Base-by-base conservation (phyloP, 2,113 vertebrate species). In the Heptranchias perlo region DNA sequence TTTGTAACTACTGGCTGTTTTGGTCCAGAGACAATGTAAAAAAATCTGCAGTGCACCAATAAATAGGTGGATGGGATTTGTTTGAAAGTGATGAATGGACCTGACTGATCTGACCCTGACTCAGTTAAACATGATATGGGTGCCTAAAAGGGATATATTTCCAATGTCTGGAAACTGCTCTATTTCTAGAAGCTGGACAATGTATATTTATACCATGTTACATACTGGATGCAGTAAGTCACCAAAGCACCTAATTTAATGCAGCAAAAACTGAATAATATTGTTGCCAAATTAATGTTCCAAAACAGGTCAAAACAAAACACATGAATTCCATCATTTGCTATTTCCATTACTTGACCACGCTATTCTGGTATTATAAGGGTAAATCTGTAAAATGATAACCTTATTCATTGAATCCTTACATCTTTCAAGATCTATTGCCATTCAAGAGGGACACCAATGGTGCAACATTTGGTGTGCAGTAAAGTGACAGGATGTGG, bases 131-230 rank as follows among this genome's bases (percentile, higher is more conserved):
- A 65, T 94, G 94, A 95, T 95, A 69, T 47, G 39, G 44, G 94
- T 31, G 44, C 23, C n/a, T 31, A 31, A 95, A 28, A 95, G 47
- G 94, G 94, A 52, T 93, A 93, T 49, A 73, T 69, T 95, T 95
- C 65, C 65, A 69, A 69, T 69, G 23, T 73, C 62, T 95, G 25
- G 93, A 65, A 47, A 67, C 62, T 49, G 64, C 3, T 67, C 93
- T 95, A 95, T 95, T 95, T 95, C 93, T 31, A 47, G 93, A 47
- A 82, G 31, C 89, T 92, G 31, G 35, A n/a, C 11, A 89, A 89
- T n/a, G 10, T 93, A 16, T 62, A 69, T 67, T 67, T 67, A 95
- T 49, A 95, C 64, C 64, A 47, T 67, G 39, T 44, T 49, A 14
- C 64, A 95, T 49, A 13, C 23, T n/a, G 64, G 93, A 95, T 25